Evolutionary conservation across 2,797 vertebrate species (phyloP).

Genomic region (Melopsittacus undulatus): DNA sequence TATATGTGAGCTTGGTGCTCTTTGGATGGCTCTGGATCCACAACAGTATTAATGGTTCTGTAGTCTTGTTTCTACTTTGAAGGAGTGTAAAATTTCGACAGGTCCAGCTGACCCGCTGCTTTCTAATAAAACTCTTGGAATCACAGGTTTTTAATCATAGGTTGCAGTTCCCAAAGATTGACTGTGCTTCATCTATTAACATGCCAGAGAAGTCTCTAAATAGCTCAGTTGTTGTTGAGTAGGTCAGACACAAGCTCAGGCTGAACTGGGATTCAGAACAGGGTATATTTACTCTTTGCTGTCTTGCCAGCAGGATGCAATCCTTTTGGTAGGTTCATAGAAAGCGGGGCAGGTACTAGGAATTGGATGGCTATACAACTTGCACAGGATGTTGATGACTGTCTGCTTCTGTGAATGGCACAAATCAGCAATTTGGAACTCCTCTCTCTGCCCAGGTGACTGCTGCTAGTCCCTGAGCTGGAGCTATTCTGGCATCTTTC

Average conservation of each 20-base stretch:
- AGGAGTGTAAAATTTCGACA: neutral
- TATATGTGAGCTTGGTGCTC: neutral
- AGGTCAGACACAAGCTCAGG: rapidly evolving
- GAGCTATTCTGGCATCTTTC: neutral
- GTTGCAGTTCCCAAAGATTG: neutral
- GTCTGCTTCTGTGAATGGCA: neutral
- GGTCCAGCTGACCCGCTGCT: neutral
- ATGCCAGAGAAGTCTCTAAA: neutral
- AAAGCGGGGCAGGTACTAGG: neutral
- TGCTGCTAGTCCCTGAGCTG: neutral
- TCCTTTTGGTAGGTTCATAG: neutral
- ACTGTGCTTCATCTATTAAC: neutral
- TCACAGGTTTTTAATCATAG: neutral
- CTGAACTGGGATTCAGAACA: neutral
- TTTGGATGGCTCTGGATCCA: neutral
- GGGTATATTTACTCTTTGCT: neutral
- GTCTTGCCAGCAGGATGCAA: neutral
- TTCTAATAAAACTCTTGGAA: neutral
- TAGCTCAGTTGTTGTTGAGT: neutral
- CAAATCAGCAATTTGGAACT: neutral
- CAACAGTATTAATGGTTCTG: neutral
- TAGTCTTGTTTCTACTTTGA: neutral
- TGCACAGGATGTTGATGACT: neutral
- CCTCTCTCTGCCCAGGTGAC: neutral
- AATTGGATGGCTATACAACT: rapidly evolving